Evolutionary conservation across 2,113 vertebrate species (phyloP).

Genomic region (Glaucomys volans): DNA sequence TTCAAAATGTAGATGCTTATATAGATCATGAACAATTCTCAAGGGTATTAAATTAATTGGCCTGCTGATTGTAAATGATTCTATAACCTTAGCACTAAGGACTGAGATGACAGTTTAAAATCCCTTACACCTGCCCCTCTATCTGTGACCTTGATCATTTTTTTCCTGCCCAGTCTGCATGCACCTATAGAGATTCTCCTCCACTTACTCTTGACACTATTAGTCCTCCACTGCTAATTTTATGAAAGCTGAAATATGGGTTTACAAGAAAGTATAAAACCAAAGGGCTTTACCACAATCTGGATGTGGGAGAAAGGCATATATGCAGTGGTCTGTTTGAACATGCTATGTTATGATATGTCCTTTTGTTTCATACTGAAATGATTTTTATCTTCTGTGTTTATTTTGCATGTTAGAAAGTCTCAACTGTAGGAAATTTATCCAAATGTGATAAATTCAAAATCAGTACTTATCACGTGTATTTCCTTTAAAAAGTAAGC

Average conservation of each 20-base stretch:
- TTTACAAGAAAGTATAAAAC: background rate
- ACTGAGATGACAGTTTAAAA: background rate
- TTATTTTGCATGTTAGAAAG: conserved; percentile 25
- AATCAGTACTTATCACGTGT: background rate
- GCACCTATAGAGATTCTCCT: background rate
- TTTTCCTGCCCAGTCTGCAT: background rate
- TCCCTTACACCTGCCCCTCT: background rate
- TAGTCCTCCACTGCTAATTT: background rate
- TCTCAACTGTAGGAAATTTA: background rate
- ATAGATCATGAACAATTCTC: background rate
- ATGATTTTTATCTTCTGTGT: background rate
- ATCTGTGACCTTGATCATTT: background rate
- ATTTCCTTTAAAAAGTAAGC: background rate
- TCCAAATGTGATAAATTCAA: background rate
- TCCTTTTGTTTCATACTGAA: background rate
- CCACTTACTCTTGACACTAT: background rate
- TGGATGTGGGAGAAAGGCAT: background rate
- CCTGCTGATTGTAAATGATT: background rate
- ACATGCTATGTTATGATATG: background rate
- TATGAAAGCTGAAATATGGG: background rate
- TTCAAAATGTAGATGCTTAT: background rate
- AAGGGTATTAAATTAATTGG: background rate
- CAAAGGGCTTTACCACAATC: background rate
- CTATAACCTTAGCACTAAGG: background rate
- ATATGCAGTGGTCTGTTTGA: background rate